Percentiles rank a stretch among this genome's conserved stretches.
Evolutionary conservation across 2,888 invertebrate genomes (phyloP).

Genomic region (Melieria crassipennis): DNA sequence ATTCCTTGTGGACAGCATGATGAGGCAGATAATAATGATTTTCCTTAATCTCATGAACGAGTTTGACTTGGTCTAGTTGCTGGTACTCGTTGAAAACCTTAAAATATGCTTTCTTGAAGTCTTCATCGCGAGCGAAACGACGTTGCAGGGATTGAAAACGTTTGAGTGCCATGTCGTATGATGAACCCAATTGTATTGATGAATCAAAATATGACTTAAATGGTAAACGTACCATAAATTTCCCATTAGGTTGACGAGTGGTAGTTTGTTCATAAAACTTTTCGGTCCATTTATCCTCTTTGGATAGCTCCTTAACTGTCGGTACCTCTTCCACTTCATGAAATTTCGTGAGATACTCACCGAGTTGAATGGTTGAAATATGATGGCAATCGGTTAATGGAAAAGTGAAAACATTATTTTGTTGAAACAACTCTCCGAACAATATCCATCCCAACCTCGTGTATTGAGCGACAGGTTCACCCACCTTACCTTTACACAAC

Average conservation of each 20-base stretch:
- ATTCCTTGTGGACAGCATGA: conserved; percentile 15
- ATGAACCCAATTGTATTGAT: neutral
- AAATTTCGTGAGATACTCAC: conserved; percentile 4
- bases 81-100: conserved; percentile 7
- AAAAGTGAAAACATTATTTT: conserved; percentile 11
- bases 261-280: conserved; percentile 17
- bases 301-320: conserved; percentile 1
- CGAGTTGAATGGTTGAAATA: neutral
- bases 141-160: conserved; percentile 3
- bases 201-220: conserved; percentile 9
- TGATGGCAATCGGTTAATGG: neutral
- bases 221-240: conserved; percentile 14
- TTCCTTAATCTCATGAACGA: neutral
- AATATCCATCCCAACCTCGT: conserved; percentile 29
- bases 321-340: conserved; percentile 12
- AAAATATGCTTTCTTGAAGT: conserved; percentile 8
- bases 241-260: conserved; percentile 11
- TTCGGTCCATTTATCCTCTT: conserved; percentile 22
- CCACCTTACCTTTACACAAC: conserved; percentile 22
- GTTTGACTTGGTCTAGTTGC: neutral
- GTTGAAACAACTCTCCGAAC: conserved; percentile 27
- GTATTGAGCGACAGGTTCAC: conserved; percentile 24
- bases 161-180: neutral
- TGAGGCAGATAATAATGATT: conserved; percentile 12
- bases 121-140: neutral